These are phyloP conservation scores for Caenorhabditis inopinata DNA, from an alignment of 1,140 invertebrate genomes.

Conservation along the genomic window DNA sequence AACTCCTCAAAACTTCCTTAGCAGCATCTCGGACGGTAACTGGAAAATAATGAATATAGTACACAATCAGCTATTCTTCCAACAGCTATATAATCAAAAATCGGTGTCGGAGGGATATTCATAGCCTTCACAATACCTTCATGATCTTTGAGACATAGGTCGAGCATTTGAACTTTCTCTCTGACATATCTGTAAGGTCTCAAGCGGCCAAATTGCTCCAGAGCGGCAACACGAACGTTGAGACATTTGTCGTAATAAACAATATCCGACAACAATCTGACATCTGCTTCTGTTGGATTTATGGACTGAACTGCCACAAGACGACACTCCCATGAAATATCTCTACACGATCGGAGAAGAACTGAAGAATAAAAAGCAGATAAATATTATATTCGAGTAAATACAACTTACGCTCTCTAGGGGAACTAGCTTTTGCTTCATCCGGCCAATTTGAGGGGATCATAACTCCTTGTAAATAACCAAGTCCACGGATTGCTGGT, in stretches of 20 bases:
- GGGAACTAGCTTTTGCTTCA: neutral
- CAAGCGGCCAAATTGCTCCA: neutral
- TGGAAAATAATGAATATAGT: too few species aligned
- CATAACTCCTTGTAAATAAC: neutral
- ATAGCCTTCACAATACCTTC: neutral
- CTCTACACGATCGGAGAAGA: neutral
- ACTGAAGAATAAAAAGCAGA: too few species aligned
- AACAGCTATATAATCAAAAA: too few species aligned
- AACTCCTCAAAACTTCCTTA: neutral
- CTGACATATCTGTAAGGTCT: neutral
- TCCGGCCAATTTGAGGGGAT: neutral
- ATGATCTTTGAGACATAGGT: neutral
- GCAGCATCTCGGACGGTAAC: neutral
- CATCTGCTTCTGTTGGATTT: neutral
- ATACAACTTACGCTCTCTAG: neutral
- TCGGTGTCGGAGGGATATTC: too few species aligned
- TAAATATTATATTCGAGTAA: too few species aligned
- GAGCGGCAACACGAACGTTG: neutral
- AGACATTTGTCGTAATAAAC: neutral
- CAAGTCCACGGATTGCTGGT: neutral
- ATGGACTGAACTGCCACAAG: neutral
- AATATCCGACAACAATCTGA: neutral
- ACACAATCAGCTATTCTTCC: too few species aligned
- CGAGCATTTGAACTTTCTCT: neutral
- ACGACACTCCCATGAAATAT: neutral